Percentiles rank a stretch among this genome's conserved stretches.
Conservation (phyloP, 2,888 invertebrate genomes). For the Prosopocoilus inquinatus region DNA sequence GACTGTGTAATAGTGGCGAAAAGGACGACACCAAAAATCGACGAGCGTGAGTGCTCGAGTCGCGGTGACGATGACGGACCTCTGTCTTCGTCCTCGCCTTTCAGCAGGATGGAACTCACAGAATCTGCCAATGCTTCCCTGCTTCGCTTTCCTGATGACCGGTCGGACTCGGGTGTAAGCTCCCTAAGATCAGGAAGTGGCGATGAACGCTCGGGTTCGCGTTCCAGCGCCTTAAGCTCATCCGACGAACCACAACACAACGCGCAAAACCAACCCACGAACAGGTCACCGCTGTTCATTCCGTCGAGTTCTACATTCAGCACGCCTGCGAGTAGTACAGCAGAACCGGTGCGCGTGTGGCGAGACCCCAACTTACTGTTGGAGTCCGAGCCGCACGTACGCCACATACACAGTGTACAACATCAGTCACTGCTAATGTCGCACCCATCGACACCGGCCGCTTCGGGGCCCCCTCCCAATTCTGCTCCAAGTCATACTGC, state of each 20-base stretch:
- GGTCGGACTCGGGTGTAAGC: conserved; percentile 63
- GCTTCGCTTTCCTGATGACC: conserved; percentile 53
- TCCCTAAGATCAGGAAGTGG: conserved; percentile 69
- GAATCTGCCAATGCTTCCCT: conserved; percentile 37
- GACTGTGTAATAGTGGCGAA: conserved; percentile 65
- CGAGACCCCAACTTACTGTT: conserved; percentile 57
- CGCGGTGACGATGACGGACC: conserved; percentile 53
- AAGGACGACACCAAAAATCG: conserved; percentile 53
- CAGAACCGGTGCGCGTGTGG: conserved; percentile 52
- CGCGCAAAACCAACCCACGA: conserved; percentile 43
- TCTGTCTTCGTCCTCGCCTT: conserved; percentile 47
- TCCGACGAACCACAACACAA: conserved; percentile 66
- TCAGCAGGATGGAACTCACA: conserved; percentile 50
- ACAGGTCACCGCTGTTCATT: conserved; percentile 43
- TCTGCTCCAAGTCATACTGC: conserved; percentile 36
- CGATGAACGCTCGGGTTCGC: conserved; percentile 75
- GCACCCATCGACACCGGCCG: conserved; percentile 51
- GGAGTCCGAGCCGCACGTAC: conserved; percentile 54
- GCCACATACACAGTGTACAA: conserved; percentile 63
- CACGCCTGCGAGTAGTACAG: conserved; percentile 22
- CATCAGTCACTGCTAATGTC: conserved; percentile 62
- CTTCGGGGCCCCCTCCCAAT: conserved; percentile 34
- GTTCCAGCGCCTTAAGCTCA: conserved; percentile 71
- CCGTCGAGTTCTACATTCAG: conserved; percentile 30
- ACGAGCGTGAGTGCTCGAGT: conserved; percentile 46